phyloP scores from a whole-genome alignment of 2,888 invertebrate genomes.

The Parnassius smintheus region DNA sequence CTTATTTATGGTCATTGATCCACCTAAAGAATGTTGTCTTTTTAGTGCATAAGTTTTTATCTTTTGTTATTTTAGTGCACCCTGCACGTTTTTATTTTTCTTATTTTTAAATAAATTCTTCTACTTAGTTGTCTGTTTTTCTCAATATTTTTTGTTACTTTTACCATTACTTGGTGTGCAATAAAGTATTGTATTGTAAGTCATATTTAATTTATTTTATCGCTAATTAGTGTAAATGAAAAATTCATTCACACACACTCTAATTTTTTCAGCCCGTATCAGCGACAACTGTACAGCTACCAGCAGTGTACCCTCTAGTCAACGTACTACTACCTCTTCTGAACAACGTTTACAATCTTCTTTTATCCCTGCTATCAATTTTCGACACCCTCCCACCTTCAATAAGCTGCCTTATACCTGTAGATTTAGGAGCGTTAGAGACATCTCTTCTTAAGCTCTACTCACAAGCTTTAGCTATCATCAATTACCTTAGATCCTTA shows the following conservation, averaged over 20 bases:
- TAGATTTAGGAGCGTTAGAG: conserved; percentile 67
- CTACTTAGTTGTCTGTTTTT: no score
- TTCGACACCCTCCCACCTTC: conserved; percentile 70
- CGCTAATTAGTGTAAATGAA: not conserved
- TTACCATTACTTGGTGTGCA: no score
- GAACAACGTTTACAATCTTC: conserved; percentile 74
- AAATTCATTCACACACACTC: not conserved
- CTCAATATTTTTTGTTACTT: no score
- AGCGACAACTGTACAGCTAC: conserved; percentile 60
- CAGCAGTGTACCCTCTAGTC: conserved; percentile 71
- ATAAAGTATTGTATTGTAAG: no score
- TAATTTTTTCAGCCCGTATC: conserved; percentile 56
- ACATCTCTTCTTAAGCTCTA: conserved; percentile 68
- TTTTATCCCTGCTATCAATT: conserved; percentile 67
- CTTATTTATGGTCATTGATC: no score
- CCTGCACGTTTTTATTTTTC: no score
- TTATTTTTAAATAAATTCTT: no score
- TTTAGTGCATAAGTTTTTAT: no score
- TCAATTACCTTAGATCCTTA: conserved; percentile 61
- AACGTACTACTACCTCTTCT: conserved; percentile 69
- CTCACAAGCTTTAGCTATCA: conserved; percentile 70
- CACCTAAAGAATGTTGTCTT: no score
- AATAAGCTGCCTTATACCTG: conserved; percentile 65
- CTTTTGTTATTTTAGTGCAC: no score
- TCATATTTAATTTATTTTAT: not conserved